Conservation (phyloP, 2,797 vertebrate genomes). For the Somateria mollissima region DNA sequence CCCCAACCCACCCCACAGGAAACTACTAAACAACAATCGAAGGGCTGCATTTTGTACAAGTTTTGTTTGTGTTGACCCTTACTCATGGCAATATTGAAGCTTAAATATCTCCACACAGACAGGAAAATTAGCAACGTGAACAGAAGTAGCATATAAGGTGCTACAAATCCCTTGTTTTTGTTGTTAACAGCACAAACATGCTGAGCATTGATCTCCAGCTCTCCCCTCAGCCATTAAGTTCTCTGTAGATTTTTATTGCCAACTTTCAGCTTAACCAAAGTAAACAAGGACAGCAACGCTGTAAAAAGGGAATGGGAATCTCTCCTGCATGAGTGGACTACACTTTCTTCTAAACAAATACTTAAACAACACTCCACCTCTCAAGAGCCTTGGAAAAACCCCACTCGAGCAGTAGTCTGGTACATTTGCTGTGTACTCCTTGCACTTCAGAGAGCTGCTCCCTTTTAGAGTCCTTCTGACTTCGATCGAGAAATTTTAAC, state of each 20-base stretch:
- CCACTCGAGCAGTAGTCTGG: background rate
- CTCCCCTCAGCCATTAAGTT: background rate
- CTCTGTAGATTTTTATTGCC: background rate
- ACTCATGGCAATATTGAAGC: background rate
- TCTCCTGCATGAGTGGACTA: background rate
- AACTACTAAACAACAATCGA: background rate
- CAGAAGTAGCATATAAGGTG: background rate
- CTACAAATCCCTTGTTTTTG: background rate
- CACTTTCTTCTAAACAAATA: constrained; percentile 52
- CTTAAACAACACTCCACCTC: constrained; percentile 29
- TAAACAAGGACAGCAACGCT: background rate
- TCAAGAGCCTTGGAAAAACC: constrained; percentile 21
- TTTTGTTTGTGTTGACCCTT: background rate
- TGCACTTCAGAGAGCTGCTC: background rate
- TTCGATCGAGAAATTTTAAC: background rate
- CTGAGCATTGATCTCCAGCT: background rate
- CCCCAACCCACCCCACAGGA: background rate
- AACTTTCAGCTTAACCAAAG: constrained; percentile 4
- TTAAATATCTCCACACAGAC: background rate
- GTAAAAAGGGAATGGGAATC: constrained; percentile 1
- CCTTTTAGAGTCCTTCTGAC: background rate
- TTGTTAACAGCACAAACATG: background rate
- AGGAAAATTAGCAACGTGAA: background rate
- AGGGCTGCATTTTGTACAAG: background rate
- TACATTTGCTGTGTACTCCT: background rate